Conservation (phyloP, 2,888 invertebrate genomes). For the Cistogaster globosa region DNA sequence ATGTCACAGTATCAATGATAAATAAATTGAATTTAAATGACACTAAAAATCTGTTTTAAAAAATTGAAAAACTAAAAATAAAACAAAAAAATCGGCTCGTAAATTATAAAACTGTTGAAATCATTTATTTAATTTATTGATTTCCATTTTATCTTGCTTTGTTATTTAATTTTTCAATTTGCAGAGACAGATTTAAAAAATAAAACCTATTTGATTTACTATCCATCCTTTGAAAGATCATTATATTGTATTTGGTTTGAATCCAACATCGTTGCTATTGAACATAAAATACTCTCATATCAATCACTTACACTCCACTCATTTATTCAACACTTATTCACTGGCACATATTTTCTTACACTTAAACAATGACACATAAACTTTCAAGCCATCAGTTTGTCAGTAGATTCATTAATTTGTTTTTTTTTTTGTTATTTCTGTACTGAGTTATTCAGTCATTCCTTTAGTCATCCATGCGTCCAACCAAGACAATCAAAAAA, state of each 20-base stretch:
- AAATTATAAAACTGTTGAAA: slow-evolving; percentile 41
- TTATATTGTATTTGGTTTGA: slow-evolving; percentile 15
- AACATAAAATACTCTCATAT: slow-evolving; percentile 50
- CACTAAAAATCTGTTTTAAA: background rate
- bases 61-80: background rate
- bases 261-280: background rate
- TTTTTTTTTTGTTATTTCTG: background rate
- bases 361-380: background rate
- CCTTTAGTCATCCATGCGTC: slow-evolving; percentile 18
- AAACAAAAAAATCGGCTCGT: background rate
- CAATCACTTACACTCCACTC: slow-evolving; percentile 65
- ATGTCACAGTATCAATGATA: too few species aligned
- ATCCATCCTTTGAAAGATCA: slow-evolving; percentile 17
- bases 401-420: slow-evolving; percentile 40
- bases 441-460: slow-evolving; percentile 38
- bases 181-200: slow-evolving; percentile 35
- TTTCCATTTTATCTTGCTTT: background rate
- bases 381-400: slow-evolving; percentile 1
- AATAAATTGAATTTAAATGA: background rate
- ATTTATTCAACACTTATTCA: slow-evolving; percentile 61
- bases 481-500: slow-evolving; percentile 21
- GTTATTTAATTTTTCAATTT: too few species aligned
- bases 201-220: slow-evolving; percentile 56
- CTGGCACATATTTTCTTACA: slow-evolving; percentile 7
- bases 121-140: slow-evolving; percentile 43